Conservation (phyloP, 2,113 vertebrate species). For the rabbit (Oryctolagus cuniculus) region mOryCun1.1 NC_091450.1:42489501-42490000, state of each 20-base stretch:
- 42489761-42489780: conserved; percentile 93
- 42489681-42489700: neutral
- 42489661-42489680: neutral
- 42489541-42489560: neutral
- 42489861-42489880: neutral
- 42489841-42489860: neutral
- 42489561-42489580: neutral
- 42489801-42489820: conserved; percentile 92
- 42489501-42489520: conserved; percentile 92
- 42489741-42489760: conserved; percentile 90
- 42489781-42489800: conserved; percentile 90
- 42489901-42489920: neutral
- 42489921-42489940: conserved; percentile 87
- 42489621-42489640: neutral
- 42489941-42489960: conserved; percentile 92
- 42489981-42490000: conserved; percentile 94
- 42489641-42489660: neutral
- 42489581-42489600: neutral
- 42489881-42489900: neutral
- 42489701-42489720: conserved; percentile 94
- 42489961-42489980: conserved; percentile 92
- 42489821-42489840: conserved; percentile 92
- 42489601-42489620: neutral
- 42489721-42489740: conserved; percentile 91
- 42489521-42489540: conserved; percentile 92